Base-by-base conservation (phyloP, 2,888 invertebrate species). In the Ligdia adustata region DNA sequence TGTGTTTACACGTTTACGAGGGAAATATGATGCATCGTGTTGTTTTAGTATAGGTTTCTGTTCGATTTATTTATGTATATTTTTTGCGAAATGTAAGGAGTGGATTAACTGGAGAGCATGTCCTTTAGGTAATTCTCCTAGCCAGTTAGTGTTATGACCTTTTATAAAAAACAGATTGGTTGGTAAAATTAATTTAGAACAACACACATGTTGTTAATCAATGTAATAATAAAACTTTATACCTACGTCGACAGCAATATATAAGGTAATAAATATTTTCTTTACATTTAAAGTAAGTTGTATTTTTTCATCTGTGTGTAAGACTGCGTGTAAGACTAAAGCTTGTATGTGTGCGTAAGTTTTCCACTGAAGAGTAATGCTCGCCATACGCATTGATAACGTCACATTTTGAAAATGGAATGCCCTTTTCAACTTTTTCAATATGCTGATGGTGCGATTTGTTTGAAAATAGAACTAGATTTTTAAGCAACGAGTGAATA, bases 1-100 rank as follows among this genome's bases (percentile, higher is more conserved):
- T 88, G 82, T 82, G 80, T 79, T 77, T 78, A 79, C 73, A 71
- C 69, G 64, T 40, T 64, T 70, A 72, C 72, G 78, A 81, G 82
- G 79, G 84, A 82, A 87, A 82, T 84, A 86, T 85, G 88, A 88
- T 89, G 87, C 89, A 89, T 86, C 79, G 78, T 82, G 84, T 83
- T 88, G 84, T 88, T 86, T 84, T 81, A 85, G 77, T 85, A 88
- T 86, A 82, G 76, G 79, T 83, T 80, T 78, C 82, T 79, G 70
- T 84, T 82, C 81, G 77, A 81, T 84, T 74, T 84, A 81, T 82
- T 81, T 82, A 82, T 75, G 67, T 79, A 72, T 79, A 72, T 82
- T 79, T 79, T 75, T 65, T 66, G 62, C 69, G 65, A 72, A 73
- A 77, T 69, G 71, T 77, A 81, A 82, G 74, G 69, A 82, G 74